Evolutionary conservation across 2,888 invertebrate species (phyloP).

Genomic region (Sinohyriopsis cumingii): DNA sequence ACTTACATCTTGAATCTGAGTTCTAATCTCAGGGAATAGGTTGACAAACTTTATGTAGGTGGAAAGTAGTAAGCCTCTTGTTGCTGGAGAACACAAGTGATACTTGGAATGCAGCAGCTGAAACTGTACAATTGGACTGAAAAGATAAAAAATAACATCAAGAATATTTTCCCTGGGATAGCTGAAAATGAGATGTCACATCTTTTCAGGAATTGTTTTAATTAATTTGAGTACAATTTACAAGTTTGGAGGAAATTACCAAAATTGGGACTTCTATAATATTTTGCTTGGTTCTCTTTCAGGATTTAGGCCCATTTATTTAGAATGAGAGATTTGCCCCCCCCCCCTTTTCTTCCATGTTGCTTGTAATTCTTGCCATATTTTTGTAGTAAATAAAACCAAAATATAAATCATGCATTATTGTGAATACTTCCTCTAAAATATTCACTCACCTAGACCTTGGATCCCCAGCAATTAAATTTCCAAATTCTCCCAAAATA

Average conservation of each 20-base stretch:
- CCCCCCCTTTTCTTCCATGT: too few species aligned
- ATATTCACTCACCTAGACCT: constrained; percentile 78
- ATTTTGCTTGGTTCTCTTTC: too few species aligned
- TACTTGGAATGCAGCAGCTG: constrained; percentile 98
- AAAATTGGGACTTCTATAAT: too few species aligned
- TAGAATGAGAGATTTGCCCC: too few species aligned
- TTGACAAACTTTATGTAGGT: constrained; percentile 99
- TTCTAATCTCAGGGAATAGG: constrained; percentile 98
- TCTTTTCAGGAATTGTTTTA: background rate
- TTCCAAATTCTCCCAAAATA: constrained; percentile 99
- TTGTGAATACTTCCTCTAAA: too few species aligned
- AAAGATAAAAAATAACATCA: constrained; percentile 26
- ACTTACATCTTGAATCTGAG: constrained; percentile 95
- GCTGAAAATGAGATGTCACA: too few species aligned
- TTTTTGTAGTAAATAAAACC: too few species aligned
- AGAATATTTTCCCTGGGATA: background rate
- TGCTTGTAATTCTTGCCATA: too few species aligned
- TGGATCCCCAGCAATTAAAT: constrained; percentile 98
- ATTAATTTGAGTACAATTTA: background rate
- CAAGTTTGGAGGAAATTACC: too few species aligned
- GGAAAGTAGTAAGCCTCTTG: constrained; percentile 94
- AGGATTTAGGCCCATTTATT: too few species aligned
- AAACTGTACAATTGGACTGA: constrained; percentile 96
- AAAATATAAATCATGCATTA: too few species aligned
- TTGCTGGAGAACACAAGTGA: constrained; percentile 97